Base-by-base conservation (phyloP, 2,113 vertebrate species). In the Rhynchopsitta pachyrhyncha region DNA sequence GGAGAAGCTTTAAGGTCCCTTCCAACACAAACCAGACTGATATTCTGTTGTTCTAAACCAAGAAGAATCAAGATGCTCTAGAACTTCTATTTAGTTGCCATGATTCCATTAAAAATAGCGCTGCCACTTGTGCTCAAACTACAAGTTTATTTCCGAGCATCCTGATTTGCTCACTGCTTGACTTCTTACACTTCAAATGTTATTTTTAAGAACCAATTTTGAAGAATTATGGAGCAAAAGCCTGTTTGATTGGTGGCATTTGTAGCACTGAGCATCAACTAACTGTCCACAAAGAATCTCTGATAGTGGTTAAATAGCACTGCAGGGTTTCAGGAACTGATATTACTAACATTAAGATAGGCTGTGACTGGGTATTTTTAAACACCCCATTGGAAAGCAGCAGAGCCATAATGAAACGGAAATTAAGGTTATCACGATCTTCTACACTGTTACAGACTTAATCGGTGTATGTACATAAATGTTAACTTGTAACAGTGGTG, bases 381-480 rank as follows among this genome's bases (percentile, higher is more conserved):
- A 93, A 77, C 59, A 90, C 37, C 5, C 25, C 37, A 20, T 2
- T 60, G 46, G 24, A 81, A 77, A 50, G 49, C 44, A 86, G 35
- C n/a, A 55, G 10, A 86, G 7, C 73, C 29, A 13, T 27, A 92
- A 93, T 86, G 94, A 88, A 83, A 90, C 60, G 86, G 94, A 88
- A 96, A 93, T 70, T 11, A 86, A 1, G 2, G 90, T 52, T 95
- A 88, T 93, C 53, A 0, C 23, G 13, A 22, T 70, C 73, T 97
- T 86, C 90, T 37, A 4, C 78, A 53, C 81, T 88, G 59, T n/a
- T 86, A 88, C 1, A 37, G 73, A 47, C 88, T 93, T 93, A 86
- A 96, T 95, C 90, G 39, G 24, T 68, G 55, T 86, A 68, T 47
- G 88, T 88, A 97, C 69, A 86, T 22, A 94, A 95, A 88, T 8